Evolutionary conservation across 2,797 vertebrate species (phyloP).

Genomic region (Acanthornis magna): DNA sequence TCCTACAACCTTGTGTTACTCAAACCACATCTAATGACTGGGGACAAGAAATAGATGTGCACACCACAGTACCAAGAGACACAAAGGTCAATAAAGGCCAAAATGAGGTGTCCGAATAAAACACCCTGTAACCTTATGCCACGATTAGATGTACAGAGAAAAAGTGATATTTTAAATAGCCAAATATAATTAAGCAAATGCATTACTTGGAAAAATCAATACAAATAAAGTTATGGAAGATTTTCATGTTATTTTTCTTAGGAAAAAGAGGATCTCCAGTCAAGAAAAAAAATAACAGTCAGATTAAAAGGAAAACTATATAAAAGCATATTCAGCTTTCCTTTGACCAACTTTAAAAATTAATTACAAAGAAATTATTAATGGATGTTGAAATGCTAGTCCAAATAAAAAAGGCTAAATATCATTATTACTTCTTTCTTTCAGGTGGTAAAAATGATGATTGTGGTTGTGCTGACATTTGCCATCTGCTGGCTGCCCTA

Average conservation of each 20-base stretch:
- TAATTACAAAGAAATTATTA: neutral
- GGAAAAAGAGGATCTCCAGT: neutral
- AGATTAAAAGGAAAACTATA: neutral
- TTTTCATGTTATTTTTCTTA: neutral
- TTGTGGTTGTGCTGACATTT: conserved; percentile 94
- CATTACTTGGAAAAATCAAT: neutral
- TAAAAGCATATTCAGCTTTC: neutral
- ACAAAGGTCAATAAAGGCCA: neutral
- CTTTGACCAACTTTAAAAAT: neutral
- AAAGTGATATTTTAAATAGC: neutral
- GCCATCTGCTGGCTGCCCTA: conserved; percentile 97
- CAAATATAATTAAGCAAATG: neutral
- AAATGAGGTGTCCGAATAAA: neutral
- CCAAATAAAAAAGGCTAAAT: neutral
- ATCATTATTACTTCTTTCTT: conserved; percentile 9
- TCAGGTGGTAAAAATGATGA: conserved; percentile 99
- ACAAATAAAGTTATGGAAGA: neutral
- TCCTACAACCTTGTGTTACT: neutral
- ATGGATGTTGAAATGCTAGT: neutral
- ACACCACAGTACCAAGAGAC: neutral
- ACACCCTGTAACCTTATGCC: neutral
- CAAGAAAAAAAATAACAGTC: neutral
- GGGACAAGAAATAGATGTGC: neutral
- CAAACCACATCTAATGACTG: neutral
- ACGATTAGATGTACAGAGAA: neutral